These are phyloP conservation scores for Poeciliopsis prolifica DNA, from an alignment of 2,113 vertebrate species.

Conservation along the genomic window DNA sequence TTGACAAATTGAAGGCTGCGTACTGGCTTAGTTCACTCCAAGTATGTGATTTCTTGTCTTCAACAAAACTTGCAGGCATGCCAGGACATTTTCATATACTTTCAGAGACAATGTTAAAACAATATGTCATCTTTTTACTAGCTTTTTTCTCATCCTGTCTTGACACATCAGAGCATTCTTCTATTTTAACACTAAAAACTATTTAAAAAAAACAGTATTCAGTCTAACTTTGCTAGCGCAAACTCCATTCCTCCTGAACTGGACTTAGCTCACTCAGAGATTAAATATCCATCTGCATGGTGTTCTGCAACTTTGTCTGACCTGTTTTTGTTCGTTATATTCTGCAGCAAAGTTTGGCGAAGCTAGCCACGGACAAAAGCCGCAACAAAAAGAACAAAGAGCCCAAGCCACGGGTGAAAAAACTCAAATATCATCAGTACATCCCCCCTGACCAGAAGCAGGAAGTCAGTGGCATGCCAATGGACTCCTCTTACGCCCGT, in stretches of 20 bases:
- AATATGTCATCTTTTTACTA: constrained; percentile 67
- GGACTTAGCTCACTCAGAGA: constrained; percentile 45
- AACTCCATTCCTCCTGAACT: constrained; percentile 34
- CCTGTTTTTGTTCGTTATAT: constrained; percentile 21
- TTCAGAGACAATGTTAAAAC: constrained; percentile 64
- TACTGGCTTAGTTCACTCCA: constrained; percentile 50
- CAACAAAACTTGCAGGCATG: constrained; percentile 38
- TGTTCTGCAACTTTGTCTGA: constrained; percentile 37
- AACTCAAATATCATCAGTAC: constrained; percentile 98
- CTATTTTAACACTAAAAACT: constrained; percentile 47
- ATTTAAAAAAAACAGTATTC: constrained; percentile 51
- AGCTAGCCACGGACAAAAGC: constrained; percentile 87
- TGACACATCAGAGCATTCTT: constrained; percentile 57
- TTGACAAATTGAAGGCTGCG: constrained; percentile 51
- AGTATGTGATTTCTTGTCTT: constrained; percentile 60
- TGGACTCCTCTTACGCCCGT: constrained; percentile 95
- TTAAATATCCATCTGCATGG: constrained; percentile 43
- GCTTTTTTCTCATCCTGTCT: constrained; percentile 75
- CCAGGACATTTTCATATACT: constrained; percentile 65
- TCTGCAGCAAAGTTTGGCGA: constrained; percentile 90
- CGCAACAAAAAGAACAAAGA: constrained; percentile 96
- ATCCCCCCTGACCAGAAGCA: constrained; percentile 97
- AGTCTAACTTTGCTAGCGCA: constrained; percentile 78
- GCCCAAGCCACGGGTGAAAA: constrained; percentile 93
- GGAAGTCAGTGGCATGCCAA: constrained; percentile 87